Base-by-base conservation (phyloP, 2,113 vertebrate species). In the Tauraco erythrolophus region DNA sequence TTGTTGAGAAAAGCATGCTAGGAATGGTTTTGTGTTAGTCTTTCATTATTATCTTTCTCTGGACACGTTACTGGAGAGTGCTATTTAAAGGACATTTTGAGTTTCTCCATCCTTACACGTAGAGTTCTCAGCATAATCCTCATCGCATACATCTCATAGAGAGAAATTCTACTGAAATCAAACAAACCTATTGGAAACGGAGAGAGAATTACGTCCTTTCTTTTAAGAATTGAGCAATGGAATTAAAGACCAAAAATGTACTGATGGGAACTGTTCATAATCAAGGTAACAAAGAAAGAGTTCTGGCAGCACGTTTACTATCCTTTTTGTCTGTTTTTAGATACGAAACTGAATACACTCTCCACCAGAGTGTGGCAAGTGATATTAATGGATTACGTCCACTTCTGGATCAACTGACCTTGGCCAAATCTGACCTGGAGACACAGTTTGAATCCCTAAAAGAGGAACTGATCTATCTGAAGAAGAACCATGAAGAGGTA, bases 401-500 rank as follows among this genome's bases (percentile, higher is more conserved):
- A 16, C 89, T 98, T 31, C 65, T 98, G 95, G 98, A 98, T 2
- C 98, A 98, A 24, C 90, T 98, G 94, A 98, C 98, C 79, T 81
- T 98, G 43, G 60, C 97, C 68, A 98, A 57, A 45, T 97, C 98
- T 3, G 98, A 98, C 77, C 45, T 98, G 95, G 98, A 98, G 97
- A 79, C 84, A 15, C 97, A 98, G 93, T 97, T 97, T 89, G 99
- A 99, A 89, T 65, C 98, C 57, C 98, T 99, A 56, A 99, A 98
- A 96, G 99, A 99, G 96, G 99, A 99, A 95, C 89, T 99, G 72
- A 97, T 99, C 84, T 98, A 96, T 74, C 98, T 99, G 33, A 99
- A 98, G 98, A 99, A 98, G 98, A 99, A 99, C 97, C 99, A 99
- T 0, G 99, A 99, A 56, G 98, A 99, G 89, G 99, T 99, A 95